Conservation (phyloP, 2,888 invertebrate species). For the Stenichneumon culpator region DNA sequence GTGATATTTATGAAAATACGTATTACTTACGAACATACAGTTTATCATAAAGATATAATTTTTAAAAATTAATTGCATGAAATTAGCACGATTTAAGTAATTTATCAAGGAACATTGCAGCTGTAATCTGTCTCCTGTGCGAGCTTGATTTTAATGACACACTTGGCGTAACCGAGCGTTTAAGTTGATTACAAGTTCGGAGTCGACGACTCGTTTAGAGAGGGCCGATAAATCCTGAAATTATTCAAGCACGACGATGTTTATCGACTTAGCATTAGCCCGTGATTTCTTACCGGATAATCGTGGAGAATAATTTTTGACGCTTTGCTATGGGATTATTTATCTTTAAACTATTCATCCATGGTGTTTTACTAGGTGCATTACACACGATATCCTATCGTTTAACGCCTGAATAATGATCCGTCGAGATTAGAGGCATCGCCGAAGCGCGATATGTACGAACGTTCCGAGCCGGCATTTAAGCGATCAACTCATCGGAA, state of each 20-base stretch:
- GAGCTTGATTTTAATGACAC: too few species aligned
- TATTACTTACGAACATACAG: too few species aligned
- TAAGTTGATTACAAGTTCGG: not conserved
- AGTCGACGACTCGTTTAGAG: not conserved
- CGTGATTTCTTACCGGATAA: not conserved
- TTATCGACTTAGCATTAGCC: not conserved
- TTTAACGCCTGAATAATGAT: conserved; percentile 16
- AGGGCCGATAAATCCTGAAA: not conserved
- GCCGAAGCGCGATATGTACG: not conserved
- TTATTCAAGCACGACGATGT: not conserved
- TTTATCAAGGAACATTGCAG: too few species aligned
- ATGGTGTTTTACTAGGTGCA: not conserved
- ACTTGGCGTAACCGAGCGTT: too few species aligned
- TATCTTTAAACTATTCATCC: not conserved
- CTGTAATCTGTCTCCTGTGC: too few species aligned
- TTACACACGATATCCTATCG: conserved; percentile 9
- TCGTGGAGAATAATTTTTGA: not conserved
- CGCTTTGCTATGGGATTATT: not conserved
- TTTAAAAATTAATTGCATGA: too few species aligned
- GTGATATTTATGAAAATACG: too few species aligned
- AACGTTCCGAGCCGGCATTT: conserved; percentile 13
- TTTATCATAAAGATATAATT: too few species aligned
- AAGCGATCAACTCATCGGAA: conserved; percentile 46
- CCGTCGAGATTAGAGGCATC: conserved; percentile 5
- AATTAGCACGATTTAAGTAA: too few species aligned